Evolutionary conservation across 37 sponge, comb jelly and placozoan species (phyloP).

Genomic region (Agelas oroides): DNA sequence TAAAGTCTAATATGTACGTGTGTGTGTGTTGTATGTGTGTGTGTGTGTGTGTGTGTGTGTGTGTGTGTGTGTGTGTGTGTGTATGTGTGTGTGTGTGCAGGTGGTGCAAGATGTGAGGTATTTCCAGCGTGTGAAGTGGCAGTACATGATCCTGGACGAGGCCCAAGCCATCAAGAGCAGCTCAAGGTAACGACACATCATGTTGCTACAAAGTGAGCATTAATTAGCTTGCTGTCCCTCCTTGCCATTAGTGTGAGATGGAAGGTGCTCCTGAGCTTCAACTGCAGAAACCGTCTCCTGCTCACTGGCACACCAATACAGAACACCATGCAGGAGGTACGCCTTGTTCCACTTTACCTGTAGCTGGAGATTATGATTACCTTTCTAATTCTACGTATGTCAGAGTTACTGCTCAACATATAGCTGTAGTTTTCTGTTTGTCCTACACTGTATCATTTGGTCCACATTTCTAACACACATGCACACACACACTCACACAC

Average conservation of each 20-base stretch:
- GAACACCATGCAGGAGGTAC: slow-evolving; percentile 96
- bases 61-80: not conserved
- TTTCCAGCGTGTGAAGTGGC: slow-evolving; percentile 94
- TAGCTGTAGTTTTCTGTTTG: not conserved
- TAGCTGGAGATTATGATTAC: not conserved
- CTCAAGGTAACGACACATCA: slow-evolving; percentile 36
- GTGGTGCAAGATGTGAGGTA: slow-evolving; percentile 89
- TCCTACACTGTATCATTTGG: no score
- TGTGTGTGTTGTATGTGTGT: not conserved
- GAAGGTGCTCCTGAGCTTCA: slow-evolving; percentile 92
- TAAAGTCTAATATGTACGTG: not conserved
- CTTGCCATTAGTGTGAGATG: slow-evolving; percentile 72
- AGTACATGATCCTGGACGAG: slow-evolving; percentile 97
- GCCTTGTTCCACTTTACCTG: not conserved
- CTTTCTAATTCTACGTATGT: not conserved
- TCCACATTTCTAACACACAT: no score
- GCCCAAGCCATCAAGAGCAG: slow-evolving; percentile 98
- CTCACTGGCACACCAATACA: slow-evolving; percentile 97
- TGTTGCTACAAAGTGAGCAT: not conserved
- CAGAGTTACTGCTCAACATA: not conserved
- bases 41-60: slow-evolving; percentile 3
- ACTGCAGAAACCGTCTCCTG: slow-evolving; percentile 91
- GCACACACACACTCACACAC: no score
- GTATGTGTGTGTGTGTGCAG: slow-evolving; percentile 24
- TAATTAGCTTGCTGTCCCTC: not conserved